A percentile compares a stretch with the other conserved stretches of the same genome.
These are phyloP conservation scores for Trochalopteron elliotii DNA, from an alignment of 2,113 vertebrate genomes.

Conservation along the genomic window DNA sequence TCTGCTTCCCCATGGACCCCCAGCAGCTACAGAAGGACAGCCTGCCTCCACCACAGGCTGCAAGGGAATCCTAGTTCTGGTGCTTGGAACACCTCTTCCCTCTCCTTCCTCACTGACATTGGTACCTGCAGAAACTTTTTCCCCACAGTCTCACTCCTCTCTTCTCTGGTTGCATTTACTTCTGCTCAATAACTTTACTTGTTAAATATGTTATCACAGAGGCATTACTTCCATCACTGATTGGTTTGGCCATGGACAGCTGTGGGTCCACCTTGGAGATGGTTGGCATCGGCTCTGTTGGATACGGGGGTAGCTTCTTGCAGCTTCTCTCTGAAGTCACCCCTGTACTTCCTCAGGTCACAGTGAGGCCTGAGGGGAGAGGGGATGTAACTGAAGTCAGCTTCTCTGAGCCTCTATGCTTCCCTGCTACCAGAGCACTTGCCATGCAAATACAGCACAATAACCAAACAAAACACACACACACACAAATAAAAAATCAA, in stretches of 20 bases:
- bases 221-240: neutral
- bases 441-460: neutral
- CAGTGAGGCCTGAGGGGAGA: neutral
- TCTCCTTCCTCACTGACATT: neutral
- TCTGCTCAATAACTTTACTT: neutral
- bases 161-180: neutral
- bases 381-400: neutral
- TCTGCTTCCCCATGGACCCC: neutral
- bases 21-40: neutral
- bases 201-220: neutral
- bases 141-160: neutral
- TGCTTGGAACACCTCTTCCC: neutral
- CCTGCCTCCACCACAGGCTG: neutral
- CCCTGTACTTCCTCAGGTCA: neutral
- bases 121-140: neutral
- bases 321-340: neutral
- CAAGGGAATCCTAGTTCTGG: neutral
- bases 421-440: neutral
- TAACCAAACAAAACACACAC: neutral
- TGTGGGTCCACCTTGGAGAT: neutral
- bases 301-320: neutral
- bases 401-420: neutral
- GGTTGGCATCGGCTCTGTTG: neutral
- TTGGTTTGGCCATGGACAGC: neutral
- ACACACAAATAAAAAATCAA: neutral